Evolutionary conservation across 2,797 vertebrate genomes (phyloP).

Genomic region (Anas acuta): DNA sequence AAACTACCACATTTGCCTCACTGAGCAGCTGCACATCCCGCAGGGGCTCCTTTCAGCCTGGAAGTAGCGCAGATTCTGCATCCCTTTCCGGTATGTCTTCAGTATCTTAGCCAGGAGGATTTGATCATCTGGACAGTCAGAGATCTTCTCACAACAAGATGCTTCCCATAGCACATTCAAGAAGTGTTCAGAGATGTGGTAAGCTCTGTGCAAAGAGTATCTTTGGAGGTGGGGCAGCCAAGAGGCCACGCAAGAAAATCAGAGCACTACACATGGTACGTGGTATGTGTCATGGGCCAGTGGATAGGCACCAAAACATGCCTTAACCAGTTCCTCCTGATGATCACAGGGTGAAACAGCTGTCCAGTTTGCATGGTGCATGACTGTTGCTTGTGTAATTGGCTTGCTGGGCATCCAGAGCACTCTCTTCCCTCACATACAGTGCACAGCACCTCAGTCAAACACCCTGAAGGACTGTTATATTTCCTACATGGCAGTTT

Average conservation of each 20-base stretch:
- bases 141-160: neutral
- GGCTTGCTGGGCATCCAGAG: neutral
- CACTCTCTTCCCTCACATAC: neutral
- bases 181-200: neutral
- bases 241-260: neutral
- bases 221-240: neutral
- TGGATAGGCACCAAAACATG: neutral
- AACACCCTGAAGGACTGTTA: neutral
- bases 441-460: neutral
- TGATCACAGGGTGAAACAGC: neutral
- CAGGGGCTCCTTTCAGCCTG: neutral
- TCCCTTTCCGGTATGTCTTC: neutral
- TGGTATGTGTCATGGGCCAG: neutral
- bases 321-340: neutral
- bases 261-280: neutral
- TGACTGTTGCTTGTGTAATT: neutral
- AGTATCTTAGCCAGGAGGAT: neutral
- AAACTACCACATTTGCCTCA: neutral
- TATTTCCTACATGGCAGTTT: neutral
- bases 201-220: neutral
- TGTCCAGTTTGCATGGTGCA: neutral
- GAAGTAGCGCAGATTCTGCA: neutral
- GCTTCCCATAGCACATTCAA: neutral
- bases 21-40: neutral
- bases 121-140: neutral